Conservation (phyloP, 2,113 vertebrate genomes). For the Daubentonia madagascariensis region DNA sequence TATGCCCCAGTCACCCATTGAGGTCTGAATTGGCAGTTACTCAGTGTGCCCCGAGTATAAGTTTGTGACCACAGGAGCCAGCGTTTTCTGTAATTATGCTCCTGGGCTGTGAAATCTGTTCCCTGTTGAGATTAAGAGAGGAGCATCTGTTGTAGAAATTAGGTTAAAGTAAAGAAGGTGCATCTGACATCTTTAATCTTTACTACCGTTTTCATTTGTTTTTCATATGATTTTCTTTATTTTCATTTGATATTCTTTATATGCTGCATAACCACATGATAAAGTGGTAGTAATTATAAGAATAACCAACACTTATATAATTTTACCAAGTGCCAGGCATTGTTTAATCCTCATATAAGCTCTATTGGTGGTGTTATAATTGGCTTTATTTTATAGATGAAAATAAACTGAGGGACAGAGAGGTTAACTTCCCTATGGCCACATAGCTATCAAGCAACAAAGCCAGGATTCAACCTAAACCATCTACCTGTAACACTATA, state of each 20-base stretch:
- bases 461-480: neutral
- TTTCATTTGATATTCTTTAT: constrained; percentile 43
- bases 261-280: neutral
- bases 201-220: constrained; percentile 44
- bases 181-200: constrained; percentile 75
- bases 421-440: neutral
- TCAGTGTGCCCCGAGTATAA: constrained; percentile 81
- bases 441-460: neutral
- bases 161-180: constrained; percentile 82
- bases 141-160: constrained; percentile 85
- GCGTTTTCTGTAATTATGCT: constrained; percentile 84
- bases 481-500: neutral
- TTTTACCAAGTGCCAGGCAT: neutral
- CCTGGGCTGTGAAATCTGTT: constrained; percentile 84
- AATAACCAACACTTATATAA: neutral
- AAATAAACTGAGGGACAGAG: neutral
- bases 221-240: constrained; percentile 59
- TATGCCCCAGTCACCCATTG: constrained; percentile 81
- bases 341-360: constrained; percentile 24
- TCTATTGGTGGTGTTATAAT: neutral
- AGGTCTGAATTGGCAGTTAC: constrained; percentile 82
- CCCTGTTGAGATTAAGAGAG: constrained; percentile 83
- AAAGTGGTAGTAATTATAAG: constrained; percentile 23
- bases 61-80: constrained; percentile 84
- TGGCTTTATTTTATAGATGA: neutral